Conservation (phyloP, 2,888 invertebrate genomes). For the Tinea pellionella region DNA sequence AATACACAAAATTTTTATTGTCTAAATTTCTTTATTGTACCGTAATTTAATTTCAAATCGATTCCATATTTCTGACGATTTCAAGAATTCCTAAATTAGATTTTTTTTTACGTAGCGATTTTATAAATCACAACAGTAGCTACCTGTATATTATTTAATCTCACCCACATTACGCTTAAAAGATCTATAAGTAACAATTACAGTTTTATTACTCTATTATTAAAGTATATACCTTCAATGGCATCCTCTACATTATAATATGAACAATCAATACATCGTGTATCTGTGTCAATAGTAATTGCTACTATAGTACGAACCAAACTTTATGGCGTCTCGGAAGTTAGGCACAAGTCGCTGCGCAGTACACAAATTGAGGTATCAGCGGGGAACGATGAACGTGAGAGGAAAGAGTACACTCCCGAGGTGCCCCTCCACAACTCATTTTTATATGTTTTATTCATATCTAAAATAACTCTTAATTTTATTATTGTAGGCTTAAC, state of each 20-base stretch:
- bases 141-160: neutral
- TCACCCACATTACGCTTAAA: slow-evolving; percentile 31
- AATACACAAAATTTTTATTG: neutral
- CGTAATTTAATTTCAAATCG: neutral
- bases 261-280: neutral
- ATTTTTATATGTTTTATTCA: too few species aligned
- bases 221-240: slow-evolving; percentile 26
- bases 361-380: too few species aligned
- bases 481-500: too few species aligned
- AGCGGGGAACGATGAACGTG: too few species aligned
- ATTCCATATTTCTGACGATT: neutral
- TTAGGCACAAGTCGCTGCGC: too few species aligned
- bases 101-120: neutral
- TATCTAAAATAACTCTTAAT: too few species aligned
- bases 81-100: neutral
- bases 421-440: too few species aligned
- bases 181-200: slow-evolving; percentile 43
- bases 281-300: neutral
- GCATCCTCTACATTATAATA: slow-evolving; percentile 19
- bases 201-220: slow-evolving; percentile 36
- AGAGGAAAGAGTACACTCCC: too few species aligned
- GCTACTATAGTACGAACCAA: too few species aligned
- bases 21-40: neutral
- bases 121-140: slow-evolving; percentile 1
- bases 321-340: too few species aligned